Evolutionary conservation across 2,113 vertebrate species (phyloP), one percentile per base, ranked within the genome.

Genomic region (Brachyistius frenatus): DNA sequence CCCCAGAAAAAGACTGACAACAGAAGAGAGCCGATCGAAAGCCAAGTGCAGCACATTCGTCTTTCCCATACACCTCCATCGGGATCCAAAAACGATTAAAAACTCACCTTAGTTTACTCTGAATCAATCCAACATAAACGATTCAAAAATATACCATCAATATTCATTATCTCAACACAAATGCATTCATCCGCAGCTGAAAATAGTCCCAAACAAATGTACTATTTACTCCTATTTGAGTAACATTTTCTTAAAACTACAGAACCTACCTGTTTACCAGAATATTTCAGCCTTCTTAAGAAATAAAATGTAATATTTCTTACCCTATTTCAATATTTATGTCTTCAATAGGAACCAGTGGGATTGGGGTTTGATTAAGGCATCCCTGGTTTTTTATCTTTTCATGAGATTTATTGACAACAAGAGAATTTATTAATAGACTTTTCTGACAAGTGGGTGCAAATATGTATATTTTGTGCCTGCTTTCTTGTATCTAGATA

Each of bases 21-120:
- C 5, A 46, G 11, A 46, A 6, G 44, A 46, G 7, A 46, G 11
- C 47, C 5, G 47, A 50, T 50, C 16, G 16, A n/a, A 2, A 56
- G 31, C 4, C 9, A 41, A 14, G 8, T 35, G 36, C 10, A 54
- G 41, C 7, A 23, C 46, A 53, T 58, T 47, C 13, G 7, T 55
- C 23, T 55, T 44, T 35, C 16, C 15, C 7, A 16, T 23, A 44
- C 9, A 44, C 41, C 7, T 52, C 11, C 3, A 33, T 46, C 9
- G 36, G 10, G 11, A 8, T 14, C 39, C 41, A 57, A 4, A 57
- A 37, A 7, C 1, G 13, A 58, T 49, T 57, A 47, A 5, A 72
- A 60, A 56, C 60, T 23, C 10, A 41, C 10, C 23, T 67, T 31
- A 15, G 7, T 71, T 47, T 65, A 57, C 65, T 71, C 41, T 64